phyloP scores from a whole-genome alignment of 2,797 vertebrate species.

The Borostomias antarcticus region DNA sequence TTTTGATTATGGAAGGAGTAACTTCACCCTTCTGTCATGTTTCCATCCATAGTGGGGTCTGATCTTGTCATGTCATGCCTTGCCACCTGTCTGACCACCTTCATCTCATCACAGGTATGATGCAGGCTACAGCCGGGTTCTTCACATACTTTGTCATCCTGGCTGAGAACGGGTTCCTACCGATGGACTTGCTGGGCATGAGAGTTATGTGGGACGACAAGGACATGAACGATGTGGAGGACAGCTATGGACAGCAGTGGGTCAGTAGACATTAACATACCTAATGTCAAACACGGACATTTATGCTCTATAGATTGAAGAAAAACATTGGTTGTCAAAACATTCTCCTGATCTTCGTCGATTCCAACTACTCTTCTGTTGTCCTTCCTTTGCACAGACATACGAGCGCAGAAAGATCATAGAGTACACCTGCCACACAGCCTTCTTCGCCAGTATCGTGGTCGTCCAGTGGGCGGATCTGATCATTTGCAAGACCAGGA shows the following conservation, averaged over 20 bases:
- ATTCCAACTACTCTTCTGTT: background rate
- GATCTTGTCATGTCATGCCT: background rate
- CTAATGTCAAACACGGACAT: background rate
- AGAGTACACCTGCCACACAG: slow-evolving; percentile 95
- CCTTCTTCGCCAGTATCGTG: slow-evolving; percentile 96
- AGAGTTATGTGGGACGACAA: slow-evolving; percentile 90
- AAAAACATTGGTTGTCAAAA: background rate
- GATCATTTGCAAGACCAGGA: slow-evolving; percentile 97
- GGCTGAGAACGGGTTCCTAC: slow-evolving; percentile 94
- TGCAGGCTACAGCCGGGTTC: slow-evolving; percentile 95
- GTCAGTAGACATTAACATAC: slow-evolving; percentile 71
- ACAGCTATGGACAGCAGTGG: slow-evolving; percentile 99
- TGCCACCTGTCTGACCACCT: background rate
- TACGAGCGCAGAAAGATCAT: slow-evolving; percentile 94
- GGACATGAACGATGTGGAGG: slow-evolving; percentile 87
- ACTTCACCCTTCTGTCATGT: background rate
- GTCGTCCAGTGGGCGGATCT: slow-evolving; percentile 96
- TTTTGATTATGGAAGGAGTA: background rate
- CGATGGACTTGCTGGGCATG: slow-evolving; percentile 83
- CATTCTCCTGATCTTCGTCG: background rate
- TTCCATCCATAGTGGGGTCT: background rate
- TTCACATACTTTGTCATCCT: slow-evolving; percentile 97
- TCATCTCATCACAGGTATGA: slow-evolving; percentile 83
- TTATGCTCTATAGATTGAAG: background rate
- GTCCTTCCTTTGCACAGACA: slow-evolving; percentile 71